These are phyloP conservation scores for Taxidea taxus DNA, from an alignment of 2,113 vertebrate species.

Conservation along the genomic window DNA sequence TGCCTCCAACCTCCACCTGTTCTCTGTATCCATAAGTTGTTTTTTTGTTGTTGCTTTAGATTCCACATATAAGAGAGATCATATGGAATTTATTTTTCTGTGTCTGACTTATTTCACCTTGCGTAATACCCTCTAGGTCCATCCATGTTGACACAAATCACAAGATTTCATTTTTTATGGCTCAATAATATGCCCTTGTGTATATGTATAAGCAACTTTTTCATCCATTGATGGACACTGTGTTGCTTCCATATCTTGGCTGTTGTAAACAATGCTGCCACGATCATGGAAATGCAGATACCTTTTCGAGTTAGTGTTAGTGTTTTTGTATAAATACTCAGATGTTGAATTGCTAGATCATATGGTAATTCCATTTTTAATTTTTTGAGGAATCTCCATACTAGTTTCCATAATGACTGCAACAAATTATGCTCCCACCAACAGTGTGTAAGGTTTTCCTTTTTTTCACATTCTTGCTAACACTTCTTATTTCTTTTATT, in stretches of 20 bases:
- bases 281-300: neutral
- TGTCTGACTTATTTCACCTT: neutral
- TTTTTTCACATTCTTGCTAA: neutral
- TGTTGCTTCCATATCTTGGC: neutral
- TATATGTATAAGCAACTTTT: neutral
- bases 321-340: neutral
- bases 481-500: neutral
- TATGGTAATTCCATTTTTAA: neutral
- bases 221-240: neutral
- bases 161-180: neutral
- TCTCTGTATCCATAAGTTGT: neutral
- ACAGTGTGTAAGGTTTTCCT: neutral
- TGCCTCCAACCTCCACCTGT: neutral
- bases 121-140: neutral
- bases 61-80: neutral
- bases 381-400: neutral
- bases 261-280: neutral
- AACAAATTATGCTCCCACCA: neutral
- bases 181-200: neutral
- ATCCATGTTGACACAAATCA: neutral
- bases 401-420: neutral
- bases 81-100: neutral
- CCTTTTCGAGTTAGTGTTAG: neutral
- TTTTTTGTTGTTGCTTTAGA: neutral
- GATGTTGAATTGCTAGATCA: neutral